Evolutionary conservation across 2,113 vertebrate genomes (phyloP), one percentile per base, ranked within the genome.

Genomic region (Aix galericulata): DNA sequence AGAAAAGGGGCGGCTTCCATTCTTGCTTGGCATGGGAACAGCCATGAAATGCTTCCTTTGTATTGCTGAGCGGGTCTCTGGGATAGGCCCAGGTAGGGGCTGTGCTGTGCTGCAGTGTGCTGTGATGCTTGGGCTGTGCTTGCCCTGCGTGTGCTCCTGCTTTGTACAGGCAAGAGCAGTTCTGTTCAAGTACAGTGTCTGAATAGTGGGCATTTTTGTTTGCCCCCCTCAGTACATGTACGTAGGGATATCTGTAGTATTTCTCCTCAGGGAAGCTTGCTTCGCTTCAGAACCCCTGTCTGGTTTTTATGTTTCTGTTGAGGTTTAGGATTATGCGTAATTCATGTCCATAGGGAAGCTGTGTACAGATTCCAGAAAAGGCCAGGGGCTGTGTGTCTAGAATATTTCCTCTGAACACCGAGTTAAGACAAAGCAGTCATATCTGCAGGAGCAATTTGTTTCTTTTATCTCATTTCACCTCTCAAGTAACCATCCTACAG

Each of bases 271-370:
- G 62, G 55, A 83, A 72, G 11, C 69, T 84, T 42, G 18, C 34
- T 76, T 91, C 60, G 67, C 52, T 87, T 94, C 89, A 82, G 85
- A 94, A 95, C 38, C 44, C 25, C 6, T 50, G 34, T 89, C 72
- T 89, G 32, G 0, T 69, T 92, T 93, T 77, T 31, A 36, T 3
- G 3, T 85, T 87, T 92, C 78, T 92, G 60, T 69, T 68, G 52
- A 91, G 56, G 36, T 64, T 92, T 90, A 48, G 66, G 36, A 31
- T 86, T 75, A 58, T 94, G 42, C 3, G 36, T 76, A 84, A 76
- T 93, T 90, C 56, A n/a, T 89, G 52, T 89, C 80, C 77, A 13
- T 56, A 77, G 82, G 71, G 86, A 79, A 85, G 80, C 55, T 21
- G 66, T 89, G 69, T 87, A 89, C 21, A 85, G 36, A 76, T 67